Evolutionary conservation across 2,113 vertebrate species (phyloP).

Genomic region (Erinaceus europaeus): DNA sequence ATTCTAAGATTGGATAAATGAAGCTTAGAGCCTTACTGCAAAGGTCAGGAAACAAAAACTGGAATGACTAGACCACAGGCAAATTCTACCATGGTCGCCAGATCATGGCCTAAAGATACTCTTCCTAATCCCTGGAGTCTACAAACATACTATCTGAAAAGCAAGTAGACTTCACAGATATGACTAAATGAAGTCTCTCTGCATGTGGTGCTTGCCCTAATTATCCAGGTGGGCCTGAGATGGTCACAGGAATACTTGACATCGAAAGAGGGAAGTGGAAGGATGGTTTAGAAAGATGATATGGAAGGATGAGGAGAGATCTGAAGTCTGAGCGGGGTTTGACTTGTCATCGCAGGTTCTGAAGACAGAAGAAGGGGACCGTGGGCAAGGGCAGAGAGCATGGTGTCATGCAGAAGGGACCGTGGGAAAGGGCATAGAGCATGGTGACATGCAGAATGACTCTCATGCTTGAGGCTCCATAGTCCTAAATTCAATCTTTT

Average conservation of each 20-base stretch:
- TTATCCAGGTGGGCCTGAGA: not conserved
- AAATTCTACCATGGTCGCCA: not conserved
- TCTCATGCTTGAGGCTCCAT: no score
- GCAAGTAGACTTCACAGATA: not conserved
- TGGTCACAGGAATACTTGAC: not conserved
- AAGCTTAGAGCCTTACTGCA: not conserved
- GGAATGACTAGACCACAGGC: not conserved
- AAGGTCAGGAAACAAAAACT: conserved; percentile 12
- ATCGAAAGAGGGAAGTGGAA: not conserved
- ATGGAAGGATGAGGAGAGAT: not conserved
- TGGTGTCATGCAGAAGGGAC: no score
- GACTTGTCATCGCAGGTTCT: not conserved
- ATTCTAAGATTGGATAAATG: not conserved
- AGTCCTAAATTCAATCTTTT: no score
- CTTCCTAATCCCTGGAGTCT: not conserved
- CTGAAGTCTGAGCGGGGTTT: not conserved
- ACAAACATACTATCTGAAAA: not conserved
- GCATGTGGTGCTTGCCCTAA: not conserved
- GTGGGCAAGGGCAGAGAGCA: no score
- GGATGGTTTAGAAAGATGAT: not conserved
- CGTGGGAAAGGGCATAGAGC: no score
- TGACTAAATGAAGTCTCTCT: not conserved
- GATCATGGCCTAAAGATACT: not conserved
- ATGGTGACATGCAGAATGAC: no score
- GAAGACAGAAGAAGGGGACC: not conserved